phyloP scores from a whole-genome alignment of 2,888 invertebrate genomes.

The Falcaria lacertinaria region DNA sequence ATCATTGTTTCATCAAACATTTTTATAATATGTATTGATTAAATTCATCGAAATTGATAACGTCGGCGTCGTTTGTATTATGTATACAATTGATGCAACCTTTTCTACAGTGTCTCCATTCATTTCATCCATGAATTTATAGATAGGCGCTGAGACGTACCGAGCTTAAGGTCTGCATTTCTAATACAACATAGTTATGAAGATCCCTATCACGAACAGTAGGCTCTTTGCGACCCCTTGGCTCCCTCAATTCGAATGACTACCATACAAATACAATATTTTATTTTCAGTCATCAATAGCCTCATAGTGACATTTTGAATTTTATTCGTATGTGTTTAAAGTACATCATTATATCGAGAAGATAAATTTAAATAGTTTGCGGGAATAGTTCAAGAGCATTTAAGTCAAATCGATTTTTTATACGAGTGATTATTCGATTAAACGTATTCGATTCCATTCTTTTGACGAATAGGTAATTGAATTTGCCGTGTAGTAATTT shows the following conservation, averaged over 20 bases:
- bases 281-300: background rate
- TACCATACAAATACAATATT: constrained; percentile 16
- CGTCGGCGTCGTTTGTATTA: no score
- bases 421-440: constrained; percentile 7
- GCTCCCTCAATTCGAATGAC: constrained; percentile 46
- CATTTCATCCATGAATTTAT: no score
- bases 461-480: constrained; percentile 9
- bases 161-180: constrained; percentile 20
- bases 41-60: no score
- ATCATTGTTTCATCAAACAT: no score
- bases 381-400: constrained; percentile 7
- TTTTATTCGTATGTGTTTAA: background rate
- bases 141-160: constrained; percentile 13
- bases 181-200: constrained; percentile 37
- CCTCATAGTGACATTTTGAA: background rate
- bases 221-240: constrained; percentile 52
- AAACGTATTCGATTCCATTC: constrained; percentile 12
- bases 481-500: constrained; percentile 3
- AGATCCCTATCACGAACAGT: constrained; percentile 46
- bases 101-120: no score
- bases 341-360: background rate
- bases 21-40: no score
- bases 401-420: constrained; percentile 14
- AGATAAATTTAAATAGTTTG: constrained; percentile 6
- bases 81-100: no score